phyloP scores from a whole-genome alignment of 2,113 vertebrate genomes.

The Urocitellus parryii region DNA sequence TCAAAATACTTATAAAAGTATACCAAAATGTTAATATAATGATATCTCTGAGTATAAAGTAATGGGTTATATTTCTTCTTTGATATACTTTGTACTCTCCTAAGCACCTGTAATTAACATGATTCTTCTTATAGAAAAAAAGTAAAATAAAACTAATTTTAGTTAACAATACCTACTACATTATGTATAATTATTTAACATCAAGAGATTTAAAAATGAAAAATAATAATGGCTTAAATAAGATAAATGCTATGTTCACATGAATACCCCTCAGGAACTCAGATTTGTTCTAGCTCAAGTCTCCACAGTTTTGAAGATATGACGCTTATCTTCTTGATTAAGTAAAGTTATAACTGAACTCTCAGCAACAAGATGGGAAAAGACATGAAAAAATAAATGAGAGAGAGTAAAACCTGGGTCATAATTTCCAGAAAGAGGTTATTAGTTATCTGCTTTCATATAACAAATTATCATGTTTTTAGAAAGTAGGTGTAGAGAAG shows the following conservation, averaged over 20 bases:
- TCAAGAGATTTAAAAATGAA: background rate
- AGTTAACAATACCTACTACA: background rate
- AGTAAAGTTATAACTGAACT: background rate
- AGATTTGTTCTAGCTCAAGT: background rate
- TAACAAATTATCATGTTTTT: background rate
- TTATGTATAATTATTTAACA: background rate
- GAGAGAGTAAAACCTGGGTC: background rate
- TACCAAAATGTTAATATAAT: background rate
- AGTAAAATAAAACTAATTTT: background rate
- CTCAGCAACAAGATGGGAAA: background rate
- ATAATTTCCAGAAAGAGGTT: background rate
- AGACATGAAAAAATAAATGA: background rate
- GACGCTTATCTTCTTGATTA: background rate
- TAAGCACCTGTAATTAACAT: background rate
- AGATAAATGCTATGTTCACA: background rate
- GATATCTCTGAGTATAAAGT: background rate
- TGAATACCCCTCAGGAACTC: background rate
- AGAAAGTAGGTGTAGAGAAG: background rate
- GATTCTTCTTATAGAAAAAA: background rate
- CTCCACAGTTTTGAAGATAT: background rate
- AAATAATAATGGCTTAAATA: background rate
- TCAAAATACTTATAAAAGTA: background rate
- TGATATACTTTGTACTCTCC: background rate
- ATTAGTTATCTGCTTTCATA: background rate
- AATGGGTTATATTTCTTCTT: background rate